Evolutionary conservation across 2,113 vertebrate genomes (phyloP).

Genomic region (Vombatus ursinus): DNA sequence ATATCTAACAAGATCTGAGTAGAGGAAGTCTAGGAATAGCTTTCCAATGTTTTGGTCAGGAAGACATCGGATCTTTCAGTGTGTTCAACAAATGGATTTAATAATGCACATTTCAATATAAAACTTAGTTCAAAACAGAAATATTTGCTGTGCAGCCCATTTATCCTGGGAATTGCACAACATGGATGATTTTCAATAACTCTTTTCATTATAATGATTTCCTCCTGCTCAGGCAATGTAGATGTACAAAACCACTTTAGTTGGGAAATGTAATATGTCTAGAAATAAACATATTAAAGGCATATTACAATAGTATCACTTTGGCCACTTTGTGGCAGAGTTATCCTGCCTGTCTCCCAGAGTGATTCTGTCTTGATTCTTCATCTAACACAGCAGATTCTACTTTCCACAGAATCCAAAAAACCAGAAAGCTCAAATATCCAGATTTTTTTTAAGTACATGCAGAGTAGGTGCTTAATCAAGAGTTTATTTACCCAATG

Average conservation of each 20-base stretch:
- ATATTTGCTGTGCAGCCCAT: conserved; percentile 74
- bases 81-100: conserved; percentile 77
- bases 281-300: conserved; percentile 60
- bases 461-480: neutral
- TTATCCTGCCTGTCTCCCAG: conserved; percentile 50
- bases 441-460: conserved; percentile 51
- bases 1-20: conserved; percentile 68
- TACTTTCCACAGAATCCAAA: conserved; percentile 51
- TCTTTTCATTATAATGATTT: conserved; percentile 77
- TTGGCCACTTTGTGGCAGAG: conserved; percentile 40
- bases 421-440: conserved; percentile 46
- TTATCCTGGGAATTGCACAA: conserved; percentile 78
- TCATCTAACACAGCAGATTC: conserved; percentile 25
- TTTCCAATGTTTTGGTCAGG: conserved; percentile 57
- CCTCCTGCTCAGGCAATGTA: conserved; percentile 72
- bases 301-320: conserved; percentile 54
- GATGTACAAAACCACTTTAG: conserved; percentile 60
- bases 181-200: conserved; percentile 77
- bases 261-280: conserved; percentile 55
- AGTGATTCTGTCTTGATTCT: conserved; percentile 29
- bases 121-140: conserved; percentile 76
- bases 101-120: conserved; percentile 73
- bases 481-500: neutral
- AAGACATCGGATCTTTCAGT: conserved; percentile 74
- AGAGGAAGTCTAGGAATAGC: conserved; percentile 63